Base-by-base conservation (phyloP, 2,888 invertebrate species). In the Trachelus iudaicus region DNA sequence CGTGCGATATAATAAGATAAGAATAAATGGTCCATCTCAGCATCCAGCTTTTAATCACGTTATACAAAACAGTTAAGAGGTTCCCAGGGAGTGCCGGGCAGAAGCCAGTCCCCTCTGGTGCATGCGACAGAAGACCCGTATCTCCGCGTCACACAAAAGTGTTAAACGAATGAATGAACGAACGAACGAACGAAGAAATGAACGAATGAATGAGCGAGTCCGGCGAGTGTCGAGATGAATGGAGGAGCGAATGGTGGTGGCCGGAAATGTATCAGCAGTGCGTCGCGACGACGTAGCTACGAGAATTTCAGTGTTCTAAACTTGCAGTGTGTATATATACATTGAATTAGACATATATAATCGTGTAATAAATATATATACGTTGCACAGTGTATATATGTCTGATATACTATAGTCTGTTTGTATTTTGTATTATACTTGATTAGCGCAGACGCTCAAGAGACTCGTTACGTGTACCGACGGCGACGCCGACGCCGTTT, bases 101-200 rank as follows among this genome's bases (percentile, higher is more conserved):
- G 75, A 81, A 79, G 81, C 75, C 56, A 37, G 37, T 37, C 37
- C 37, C 37, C 6, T 33, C 33, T 33, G 33, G 33, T 71, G 71
- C 78, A 37, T 79, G 73, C 84, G 84, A 87, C 86, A 86, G 85
- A 86, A 88, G 86, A 83, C 90, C 90, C 91, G 89, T 91, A 91
- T 91, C 87, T 84, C 81, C 86, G 87, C 87, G 85, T 85, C 82
- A 86, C 89, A 90, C 89, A 90, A 90, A 90, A 90, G 90, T 91
- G 89, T 90, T 90, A 88, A 90, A 88, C 87, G 89, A 88, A 89
- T 88, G 89, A 90, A 88, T 88, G 90, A 87, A 87, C 78, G 81
- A 79, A 79, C 78, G 85, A 85, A 83, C 81, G 80, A 82, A 81
- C 79, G 79, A 81, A 79, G 80, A 84, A 87, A 87, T 83, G 84